Base-by-base conservation (phyloP, 2,113 vertebrate genomes). In the Halichoerus grypus region DNA sequence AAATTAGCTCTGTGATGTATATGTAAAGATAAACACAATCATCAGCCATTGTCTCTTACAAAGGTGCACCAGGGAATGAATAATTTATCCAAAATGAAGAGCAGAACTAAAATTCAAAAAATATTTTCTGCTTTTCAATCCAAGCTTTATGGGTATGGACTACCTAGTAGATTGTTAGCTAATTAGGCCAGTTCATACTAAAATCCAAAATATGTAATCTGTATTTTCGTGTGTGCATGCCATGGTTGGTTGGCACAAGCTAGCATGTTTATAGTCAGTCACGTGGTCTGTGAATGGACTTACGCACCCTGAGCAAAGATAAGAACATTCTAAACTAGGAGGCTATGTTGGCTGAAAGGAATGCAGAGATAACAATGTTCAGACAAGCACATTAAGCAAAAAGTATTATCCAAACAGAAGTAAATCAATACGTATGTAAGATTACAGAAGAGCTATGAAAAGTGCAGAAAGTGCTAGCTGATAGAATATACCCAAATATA, bases 71-170 rank as follows among this genome's bases (percentile, higher is more conserved):
- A 77, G 33, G 21, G 63, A 83, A 69, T 53, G 7, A 88, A 59
- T 53, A 79, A 84, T 65, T 91, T 94, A 77, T 92, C 49, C 21
- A 92, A 76, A 82, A 82, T 18, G 7, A 86, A 63, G 46, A 79
- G 10, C 2, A 94, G 91, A 94, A 76, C 21, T 21, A 28, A 82
- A 90, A 55, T 74, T 71, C 0, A n/a, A 21, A 86, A 86, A 31
- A 19, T 83, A 57, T 92, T 88, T 88, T 9, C 76, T 85, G 33
- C 53, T 94, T 86, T 33, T 65, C 13, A 74, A 31, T 57, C n/a
- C 14, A 67, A 42, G 8, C 14, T 85, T 71, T 67, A 59, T 7
- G n/a, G 15, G 4, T 51, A 28, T 19, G 92, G 31, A 71, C n/a
- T 92, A 88, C n/a, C 3, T 91, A 80, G 63, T 14, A 59, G 74